These are phyloP conservation scores for Aphidoletes aphidimyza DNA, from an alignment of 2,888 invertebrate species.

Conservation along the genomic window DNA sequence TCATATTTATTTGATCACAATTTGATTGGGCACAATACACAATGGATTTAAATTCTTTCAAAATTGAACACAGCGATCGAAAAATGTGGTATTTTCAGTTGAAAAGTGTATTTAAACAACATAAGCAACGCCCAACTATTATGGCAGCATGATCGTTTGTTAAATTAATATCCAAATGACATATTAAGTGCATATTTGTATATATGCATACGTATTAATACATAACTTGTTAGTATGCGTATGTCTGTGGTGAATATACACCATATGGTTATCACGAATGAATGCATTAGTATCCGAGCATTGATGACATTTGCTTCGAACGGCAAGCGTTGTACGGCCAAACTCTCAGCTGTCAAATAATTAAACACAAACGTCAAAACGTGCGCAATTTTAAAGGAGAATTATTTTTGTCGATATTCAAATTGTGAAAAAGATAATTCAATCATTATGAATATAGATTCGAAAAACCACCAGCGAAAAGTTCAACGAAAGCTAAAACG, in stretches of 20 bases:
- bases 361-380: not conserved
- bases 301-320: not conserved
- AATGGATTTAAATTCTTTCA: too few species aligned
- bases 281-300: not conserved
- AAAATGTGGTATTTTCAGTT: too few species aligned
- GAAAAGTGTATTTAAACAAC: not conserved
- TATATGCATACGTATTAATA: not conserved
- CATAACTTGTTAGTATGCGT: not conserved
- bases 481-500: conserved; percentile 66
- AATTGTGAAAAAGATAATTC: too few species aligned
- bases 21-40: too few species aligned
- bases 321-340: not conserved
- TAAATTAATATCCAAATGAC: conserved; percentile 47
- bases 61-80: not conserved
- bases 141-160: conserved; percentile 39
- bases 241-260: not conserved
- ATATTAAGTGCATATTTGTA: not conserved
- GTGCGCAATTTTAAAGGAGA: not conserved
- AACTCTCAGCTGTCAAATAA: not conserved
- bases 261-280: not conserved
- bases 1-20: too few species aligned
- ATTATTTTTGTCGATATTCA: not conserved
- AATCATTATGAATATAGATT: too few species aligned
- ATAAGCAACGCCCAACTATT: conserved; percentile 46
- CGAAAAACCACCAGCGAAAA: conserved; percentile 61